Percentiles rank a stretch among this genome's conserved stretches.
Evolutionary conservation across 2,888 invertebrate genomes (phyloP).

Genomic region (Rhabditophanes sp.): DNA sequence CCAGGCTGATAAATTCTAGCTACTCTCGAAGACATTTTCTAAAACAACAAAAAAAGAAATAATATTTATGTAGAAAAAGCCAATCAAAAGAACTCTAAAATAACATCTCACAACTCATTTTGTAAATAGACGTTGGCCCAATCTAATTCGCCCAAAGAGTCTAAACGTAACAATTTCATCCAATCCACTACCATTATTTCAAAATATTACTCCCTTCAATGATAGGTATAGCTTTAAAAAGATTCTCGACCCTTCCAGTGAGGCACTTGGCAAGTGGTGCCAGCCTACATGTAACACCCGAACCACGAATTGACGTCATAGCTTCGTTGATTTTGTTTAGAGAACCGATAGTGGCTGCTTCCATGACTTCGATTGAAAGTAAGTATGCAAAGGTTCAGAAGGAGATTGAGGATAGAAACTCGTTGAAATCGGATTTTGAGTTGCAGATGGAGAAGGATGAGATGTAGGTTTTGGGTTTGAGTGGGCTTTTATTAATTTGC

Average conservation of each 20-base stretch:
- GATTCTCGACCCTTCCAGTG: too few species aligned
- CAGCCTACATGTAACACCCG: too few species aligned
- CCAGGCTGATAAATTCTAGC: constrained; percentile 50
- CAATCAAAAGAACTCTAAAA: not conserved
- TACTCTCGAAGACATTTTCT: constrained; percentile 27
- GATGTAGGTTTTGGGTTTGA: constrained; percentile 15
- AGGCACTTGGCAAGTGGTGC: too few species aligned
- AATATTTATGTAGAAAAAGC: constrained; percentile 3
- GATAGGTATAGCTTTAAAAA: too few species aligned
- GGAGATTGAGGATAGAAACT: constrained; percentile 20
- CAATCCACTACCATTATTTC: too few species aligned
- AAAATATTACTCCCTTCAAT: too few species aligned
- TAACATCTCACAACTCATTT: too few species aligned
- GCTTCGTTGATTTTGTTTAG: constrained; percentile 27
- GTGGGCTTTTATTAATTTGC: constrained; percentile 3
- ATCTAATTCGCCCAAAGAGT: too few species aligned
- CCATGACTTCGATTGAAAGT: constrained; percentile 25
- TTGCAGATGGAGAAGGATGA: constrained; percentile 29
- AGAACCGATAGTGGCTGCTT: constrained; percentile 27
- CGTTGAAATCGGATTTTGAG: constrained; percentile 31
- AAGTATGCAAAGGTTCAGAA: constrained; percentile 11
- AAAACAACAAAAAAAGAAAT: constrained; percentile 2
- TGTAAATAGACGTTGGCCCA: too few species aligned
- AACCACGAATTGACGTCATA: too few species aligned
- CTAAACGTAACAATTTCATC: too few species aligned